Evolutionary conservation across 2,888 invertebrate species (phyloP), one percentile per base, ranked within the genome.

Genomic region (Eustalomyia histrio): DNA sequence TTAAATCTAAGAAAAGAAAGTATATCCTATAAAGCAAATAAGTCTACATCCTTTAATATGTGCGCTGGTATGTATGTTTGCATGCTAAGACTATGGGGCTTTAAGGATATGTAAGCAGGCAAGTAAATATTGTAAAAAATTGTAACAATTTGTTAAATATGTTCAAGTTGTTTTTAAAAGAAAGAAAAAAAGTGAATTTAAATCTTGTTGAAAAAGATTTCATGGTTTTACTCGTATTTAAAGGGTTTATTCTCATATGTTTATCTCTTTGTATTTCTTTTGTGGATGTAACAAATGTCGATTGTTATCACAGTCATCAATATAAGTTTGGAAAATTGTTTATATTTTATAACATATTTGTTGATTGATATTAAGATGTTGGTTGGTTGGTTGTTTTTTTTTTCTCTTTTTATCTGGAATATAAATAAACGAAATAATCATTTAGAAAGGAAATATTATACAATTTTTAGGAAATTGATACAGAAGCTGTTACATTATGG

Each of bases 271-370:
- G 29, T 29, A 6, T 29, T 6, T 6, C 7, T 29, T 16, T 29
- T 35, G 4, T 2, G 55, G 14, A 24, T n/a, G 7, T 74, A 61
- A 68, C 80, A 80, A 80, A 76, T 81, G 81, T 35, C 65, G 74
- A 74, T 78, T 81, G 71, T 78, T 81, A 74, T 81, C 78, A 21
- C 29, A 71, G 69, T 29, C 78, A 81, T 81, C 78, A 81, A 78
- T 81, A 78, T 69, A n/a, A 63, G 80, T 65, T 61, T 65, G 18
- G 69, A 21, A 76, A 67, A 67, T 55, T 74, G 57, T 60, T 57
- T 57, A 10, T 67, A 17, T 43, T 67, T 69, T 6, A 14, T 4
- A 50, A 76, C 52, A 63, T 17, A 57, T 76, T 68, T 73, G 76
- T 64, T 65, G 76, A 74, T 78, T 75, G 73, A 58, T 69, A 58